Evolutionary conservation across 2,888 invertebrate species (phyloP), one percentile per base, ranked within the genome.

Genomic region (Chymomyza fuscimana): DNA sequence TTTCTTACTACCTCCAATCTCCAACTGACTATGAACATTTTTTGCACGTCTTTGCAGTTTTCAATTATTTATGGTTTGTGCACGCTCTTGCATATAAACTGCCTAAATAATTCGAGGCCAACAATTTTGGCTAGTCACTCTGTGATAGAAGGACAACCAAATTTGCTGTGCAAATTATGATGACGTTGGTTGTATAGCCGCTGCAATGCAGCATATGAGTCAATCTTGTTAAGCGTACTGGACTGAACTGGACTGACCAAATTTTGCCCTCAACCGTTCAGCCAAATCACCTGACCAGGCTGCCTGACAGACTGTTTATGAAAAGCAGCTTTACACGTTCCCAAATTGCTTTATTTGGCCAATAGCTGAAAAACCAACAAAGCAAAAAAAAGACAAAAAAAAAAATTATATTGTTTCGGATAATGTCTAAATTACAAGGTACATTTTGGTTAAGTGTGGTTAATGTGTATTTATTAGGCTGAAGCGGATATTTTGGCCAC

Each of bases 11-110:
- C 51, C 16, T 51, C 15, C 51, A n/a, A 16, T 32, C 32, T 32
- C 7, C 32, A 32, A 6, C 58, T 61, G 59, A 61, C 60, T 58
- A 54, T 58, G 61, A 68, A 70, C 73, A 83, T 78, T 81, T 83
- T 81, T 80, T 81, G 80, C 81, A 78, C 86, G 83, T 87, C 86
- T 77, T 80, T 82, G 86, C 87, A 86, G 86, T 83, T 87, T 86
- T 87, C 84, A 87, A 87, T 87, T 86, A 87, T 87, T 87, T 87
- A 87, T 87, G 81, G 84, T 77, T 86, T 86, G 84, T 86, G 81
- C 82, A 86, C 84, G 81, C 78, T 80, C 77, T 81, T 80, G 80
- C 80, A 81, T 83, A 81, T 82, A 82, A 86, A 87, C 82, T 82
- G 87, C 79, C 81, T 80, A 79, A 86, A 82, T 81, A 85, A 81